phyloP scores from a whole-genome alignment of 1,140 invertebrate species.

The Drosophila nebulosa region DNA sequence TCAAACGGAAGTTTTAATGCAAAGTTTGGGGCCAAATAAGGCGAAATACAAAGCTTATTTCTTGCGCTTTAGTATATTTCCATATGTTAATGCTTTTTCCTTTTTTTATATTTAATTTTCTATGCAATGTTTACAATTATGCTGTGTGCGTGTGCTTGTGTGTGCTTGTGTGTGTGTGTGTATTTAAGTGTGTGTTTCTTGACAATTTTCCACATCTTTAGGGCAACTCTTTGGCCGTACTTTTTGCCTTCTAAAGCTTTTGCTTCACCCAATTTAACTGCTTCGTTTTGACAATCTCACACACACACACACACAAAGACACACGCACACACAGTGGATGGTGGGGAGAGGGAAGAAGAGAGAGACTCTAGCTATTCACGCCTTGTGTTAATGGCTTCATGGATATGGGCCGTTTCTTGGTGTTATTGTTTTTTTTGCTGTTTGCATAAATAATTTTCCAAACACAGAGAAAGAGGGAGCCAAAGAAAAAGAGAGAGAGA shows the following conservation, averaged over 20 bases:
- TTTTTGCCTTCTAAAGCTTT: neutral
- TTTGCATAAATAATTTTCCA: conserved; percentile 56
- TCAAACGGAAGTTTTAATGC: neutral
- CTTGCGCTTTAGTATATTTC: neutral
- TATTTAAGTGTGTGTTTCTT: neutral
- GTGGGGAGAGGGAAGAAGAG: too few relatives aligned
- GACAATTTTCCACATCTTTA: neutral
- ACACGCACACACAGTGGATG: conserved; percentile 6
- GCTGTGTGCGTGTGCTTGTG: neutral
- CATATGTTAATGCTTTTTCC: neutral
- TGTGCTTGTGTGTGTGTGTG: neutral
- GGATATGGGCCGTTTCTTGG: conserved; percentile 14
- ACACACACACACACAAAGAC: conserved; percentile 15
- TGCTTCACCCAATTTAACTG: neutral
- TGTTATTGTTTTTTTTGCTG: conserved; percentile 34
- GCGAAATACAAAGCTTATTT: neutral
- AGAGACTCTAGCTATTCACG: conserved; percentile 18
- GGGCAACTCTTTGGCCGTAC: neutral
- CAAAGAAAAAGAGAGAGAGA: neutral
- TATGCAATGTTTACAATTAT: neutral
- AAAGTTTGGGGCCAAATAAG: neutral
- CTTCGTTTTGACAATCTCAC: neutral
- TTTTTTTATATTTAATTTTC: neutral
- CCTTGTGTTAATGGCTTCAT: conserved; percentile 56
- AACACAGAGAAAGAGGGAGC: neutral